These are phyloP conservation scores for Prunella fulvescens DNA, from an alignment of 2,113 vertebrate species.

Conservation along the genomic window DNA sequence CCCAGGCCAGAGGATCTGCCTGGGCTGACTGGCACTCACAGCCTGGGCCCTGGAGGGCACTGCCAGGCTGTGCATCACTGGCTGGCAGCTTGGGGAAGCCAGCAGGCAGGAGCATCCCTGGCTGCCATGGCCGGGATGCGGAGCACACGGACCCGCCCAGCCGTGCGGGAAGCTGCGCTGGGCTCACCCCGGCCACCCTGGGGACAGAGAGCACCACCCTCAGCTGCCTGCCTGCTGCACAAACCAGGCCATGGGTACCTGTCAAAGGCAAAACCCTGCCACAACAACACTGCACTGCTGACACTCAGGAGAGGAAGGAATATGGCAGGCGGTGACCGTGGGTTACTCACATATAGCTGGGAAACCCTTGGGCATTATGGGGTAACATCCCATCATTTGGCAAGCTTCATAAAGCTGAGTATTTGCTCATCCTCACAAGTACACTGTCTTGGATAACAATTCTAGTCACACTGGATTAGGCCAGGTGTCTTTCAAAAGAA, in stretches of 20 bases:
- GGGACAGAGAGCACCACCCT: background rate
- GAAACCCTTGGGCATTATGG: background rate
- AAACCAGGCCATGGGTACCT: fast-evolving
- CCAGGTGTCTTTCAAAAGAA: background rate
- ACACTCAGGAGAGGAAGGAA: background rate
- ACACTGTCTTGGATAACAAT: background rate
- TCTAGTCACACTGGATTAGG: background rate
- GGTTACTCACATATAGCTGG: background rate
- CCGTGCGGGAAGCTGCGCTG: fast-evolving
- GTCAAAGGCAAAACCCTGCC: background rate
- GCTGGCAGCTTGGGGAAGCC: background rate
- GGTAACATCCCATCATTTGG: background rate
- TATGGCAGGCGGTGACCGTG: background rate
- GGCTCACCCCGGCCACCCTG: background rate
- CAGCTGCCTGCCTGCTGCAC: background rate
- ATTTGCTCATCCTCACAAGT: background rate
- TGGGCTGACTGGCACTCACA: background rate
- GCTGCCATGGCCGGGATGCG: background rate
- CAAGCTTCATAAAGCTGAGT: background rate
- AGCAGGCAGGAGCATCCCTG: background rate
- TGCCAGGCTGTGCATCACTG: background rate
- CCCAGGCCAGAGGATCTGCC: background rate
- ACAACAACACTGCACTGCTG: background rate
- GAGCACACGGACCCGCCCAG: fast-evolving
- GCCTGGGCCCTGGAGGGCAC: background rate